Percentiles rank a stretch among this genome's conserved stretches.
These are phyloP conservation scores for Stenotaenia linearis DNA, from an alignment of 2,888 invertebrate genomes.

Conservation along the genomic window DNA sequence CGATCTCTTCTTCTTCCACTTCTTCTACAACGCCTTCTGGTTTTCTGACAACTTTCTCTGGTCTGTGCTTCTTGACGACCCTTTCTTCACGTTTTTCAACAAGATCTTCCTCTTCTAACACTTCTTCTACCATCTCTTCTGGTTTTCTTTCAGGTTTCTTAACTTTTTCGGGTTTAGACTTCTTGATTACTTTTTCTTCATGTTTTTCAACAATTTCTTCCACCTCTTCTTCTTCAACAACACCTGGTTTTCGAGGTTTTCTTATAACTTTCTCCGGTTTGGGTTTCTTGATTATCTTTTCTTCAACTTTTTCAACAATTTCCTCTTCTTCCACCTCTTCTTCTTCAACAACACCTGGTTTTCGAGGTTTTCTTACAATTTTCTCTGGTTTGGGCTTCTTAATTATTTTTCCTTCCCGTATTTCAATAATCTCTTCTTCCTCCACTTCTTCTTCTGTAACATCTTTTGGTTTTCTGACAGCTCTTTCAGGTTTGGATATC, in stretches of 20 bases:
- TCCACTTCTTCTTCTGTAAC: too few relatives aligned
- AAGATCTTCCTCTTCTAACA: background rate
- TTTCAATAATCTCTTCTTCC: too few relatives aligned
- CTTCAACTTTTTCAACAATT: background rate
- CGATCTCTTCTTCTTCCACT: background rate
- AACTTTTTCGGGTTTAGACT: background rate
- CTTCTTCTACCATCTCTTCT: background rate
- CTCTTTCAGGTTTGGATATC: too few relatives aligned
- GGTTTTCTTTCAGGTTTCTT: background rate
- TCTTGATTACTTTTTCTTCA: background rate
- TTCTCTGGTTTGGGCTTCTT: too few relatives aligned
- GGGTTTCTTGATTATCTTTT: background rate
- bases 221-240: background rate
- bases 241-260: background rate
- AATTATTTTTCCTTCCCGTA: too few relatives aligned
- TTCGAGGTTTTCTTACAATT: background rate
- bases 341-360: too few relatives aligned
- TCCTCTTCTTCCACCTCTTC: background rate
- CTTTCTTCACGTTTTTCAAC: background rate
- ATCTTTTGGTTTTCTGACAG: too few relatives aligned
- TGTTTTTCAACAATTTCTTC: background rate
- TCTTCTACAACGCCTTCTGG: background rate
- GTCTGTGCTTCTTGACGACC: background rate
- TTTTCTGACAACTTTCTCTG: background rate
- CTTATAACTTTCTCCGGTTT: background rate